phyloP scores from a whole-genome alignment of 2,113 vertebrate species.

The Vireo altiloquus region DNA sequence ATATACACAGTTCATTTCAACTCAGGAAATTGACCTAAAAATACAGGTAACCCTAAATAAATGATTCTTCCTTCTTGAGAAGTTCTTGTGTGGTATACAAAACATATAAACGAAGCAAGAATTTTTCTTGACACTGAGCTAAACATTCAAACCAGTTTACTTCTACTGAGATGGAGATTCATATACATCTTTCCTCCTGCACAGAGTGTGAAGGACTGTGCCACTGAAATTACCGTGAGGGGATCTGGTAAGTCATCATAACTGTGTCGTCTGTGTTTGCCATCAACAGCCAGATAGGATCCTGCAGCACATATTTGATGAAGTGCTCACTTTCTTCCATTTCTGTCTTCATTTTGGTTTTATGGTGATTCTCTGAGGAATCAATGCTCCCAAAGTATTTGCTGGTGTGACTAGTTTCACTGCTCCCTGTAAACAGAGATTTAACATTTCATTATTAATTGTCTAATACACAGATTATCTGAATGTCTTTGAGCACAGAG shows the following conservation, averaged over 20 bases:
- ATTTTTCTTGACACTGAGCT: not conserved
- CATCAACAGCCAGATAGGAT: conserved; percentile 88
- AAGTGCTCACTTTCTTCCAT: conserved; percentile 65
- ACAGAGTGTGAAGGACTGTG: not conserved
- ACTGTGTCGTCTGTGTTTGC: conserved; percentile 81
- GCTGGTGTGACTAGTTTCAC: conserved; percentile 84
- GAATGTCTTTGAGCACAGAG: not conserved
- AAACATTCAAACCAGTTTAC: not conserved
- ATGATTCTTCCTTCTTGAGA: not conserved
- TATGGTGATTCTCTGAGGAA: conserved; percentile 84
- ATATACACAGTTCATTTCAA: not conserved
- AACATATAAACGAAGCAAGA: not conserved
- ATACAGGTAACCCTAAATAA: not conserved
- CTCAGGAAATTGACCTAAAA: not conserved
- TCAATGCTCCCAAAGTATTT: conserved; percentile 90
- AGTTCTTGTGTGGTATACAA: not conserved
- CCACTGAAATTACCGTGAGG: conserved; percentile 76
- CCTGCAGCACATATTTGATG: conserved; percentile 83
- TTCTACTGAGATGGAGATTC: not conserved
- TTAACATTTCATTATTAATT: not conserved
- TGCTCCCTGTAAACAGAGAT: conserved; percentile 76
- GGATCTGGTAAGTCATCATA: conserved; percentile 95
- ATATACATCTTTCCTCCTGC: not conserved
- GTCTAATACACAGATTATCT: not conserved
- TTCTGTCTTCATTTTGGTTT: conserved; percentile 42